These are phyloP conservation scores for Garra rufa DNA, from an alignment of 2,113 vertebrate genomes.

Conservation along the genomic window DNA sequence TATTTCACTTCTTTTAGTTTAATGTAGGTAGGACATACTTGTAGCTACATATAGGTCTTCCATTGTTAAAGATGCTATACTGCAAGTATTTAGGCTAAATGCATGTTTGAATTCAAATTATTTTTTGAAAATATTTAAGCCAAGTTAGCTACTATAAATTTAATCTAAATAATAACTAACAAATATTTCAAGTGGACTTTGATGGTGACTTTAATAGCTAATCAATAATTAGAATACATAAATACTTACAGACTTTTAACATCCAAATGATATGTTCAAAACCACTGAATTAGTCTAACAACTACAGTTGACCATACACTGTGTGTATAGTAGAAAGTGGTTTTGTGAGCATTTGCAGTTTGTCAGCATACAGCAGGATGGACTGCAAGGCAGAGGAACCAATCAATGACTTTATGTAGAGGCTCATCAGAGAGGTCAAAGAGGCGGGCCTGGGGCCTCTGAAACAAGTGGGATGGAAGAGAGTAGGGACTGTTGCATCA, in stretches of 20 bases:
- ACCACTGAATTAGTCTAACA: background rate
- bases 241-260: background rate
- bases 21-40: background rate
- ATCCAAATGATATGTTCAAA: background rate
- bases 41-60: background rate
- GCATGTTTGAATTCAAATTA: too few relatives aligned
- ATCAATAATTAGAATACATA: background rate
- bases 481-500: background rate
- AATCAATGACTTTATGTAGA: conserved; percentile 13
- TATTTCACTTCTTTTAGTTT: background rate
- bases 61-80: background rate
- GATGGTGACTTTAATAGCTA: background rate
- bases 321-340: background rate
- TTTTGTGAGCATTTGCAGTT: background rate
- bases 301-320: background rate
- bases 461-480: background rate
- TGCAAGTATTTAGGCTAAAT: background rate
- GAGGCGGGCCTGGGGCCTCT: background rate
- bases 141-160: too few relatives aligned
- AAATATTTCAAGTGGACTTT: too few relatives aligned
- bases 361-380: background rate
- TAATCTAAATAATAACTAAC: too few relatives aligned
- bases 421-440: background rate
- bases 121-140: too few relatives aligned
- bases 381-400: background rate